A percentile compares a stretch with the other conserved stretches of the same genome.
Evolutionary conservation across 2,888 invertebrate species (phyloP).

Genomic region (Neoaliturus tenellus): DNA sequence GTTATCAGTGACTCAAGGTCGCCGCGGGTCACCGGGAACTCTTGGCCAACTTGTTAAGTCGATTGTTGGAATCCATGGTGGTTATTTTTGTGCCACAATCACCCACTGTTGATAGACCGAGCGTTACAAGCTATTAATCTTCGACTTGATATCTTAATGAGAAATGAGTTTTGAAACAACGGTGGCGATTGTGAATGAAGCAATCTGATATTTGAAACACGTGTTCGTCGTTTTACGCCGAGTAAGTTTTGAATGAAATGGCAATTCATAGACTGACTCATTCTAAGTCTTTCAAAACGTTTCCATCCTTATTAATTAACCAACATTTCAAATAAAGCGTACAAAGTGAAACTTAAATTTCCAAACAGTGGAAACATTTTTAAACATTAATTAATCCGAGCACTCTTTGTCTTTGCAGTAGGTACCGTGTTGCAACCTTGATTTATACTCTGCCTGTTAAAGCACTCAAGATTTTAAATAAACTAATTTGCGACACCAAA

Average conservation of each 20-base stretch:
- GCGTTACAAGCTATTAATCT: background rate
- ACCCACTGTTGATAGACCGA: background rate
- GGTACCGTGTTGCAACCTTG: too few species aligned
- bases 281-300: too few species aligned
- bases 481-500: too few species aligned
- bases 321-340: too few species aligned
- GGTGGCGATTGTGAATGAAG: background rate
- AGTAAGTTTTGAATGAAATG: background rate
- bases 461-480: too few species aligned
- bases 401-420: too few species aligned
- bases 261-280: background rate
- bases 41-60: conserved; percentile 21
- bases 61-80: background rate
- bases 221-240: background rate
- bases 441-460: too few species aligned
- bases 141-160: conserved; percentile 4
- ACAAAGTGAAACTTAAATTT: too few species aligned
- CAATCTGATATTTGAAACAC: background rate
- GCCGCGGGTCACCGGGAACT: conserved; percentile 1
- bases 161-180: conserved; percentile 7
- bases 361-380: too few species aligned
- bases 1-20: conserved; percentile 42
- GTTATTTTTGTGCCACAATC: conserved; percentile 1
- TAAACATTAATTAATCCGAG: too few species aligned
- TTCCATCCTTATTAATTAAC: too few species aligned